Evolutionary conservation across 2,888 invertebrate genomes (phyloP).

Genomic region (Prosapia bicincta): DNA sequence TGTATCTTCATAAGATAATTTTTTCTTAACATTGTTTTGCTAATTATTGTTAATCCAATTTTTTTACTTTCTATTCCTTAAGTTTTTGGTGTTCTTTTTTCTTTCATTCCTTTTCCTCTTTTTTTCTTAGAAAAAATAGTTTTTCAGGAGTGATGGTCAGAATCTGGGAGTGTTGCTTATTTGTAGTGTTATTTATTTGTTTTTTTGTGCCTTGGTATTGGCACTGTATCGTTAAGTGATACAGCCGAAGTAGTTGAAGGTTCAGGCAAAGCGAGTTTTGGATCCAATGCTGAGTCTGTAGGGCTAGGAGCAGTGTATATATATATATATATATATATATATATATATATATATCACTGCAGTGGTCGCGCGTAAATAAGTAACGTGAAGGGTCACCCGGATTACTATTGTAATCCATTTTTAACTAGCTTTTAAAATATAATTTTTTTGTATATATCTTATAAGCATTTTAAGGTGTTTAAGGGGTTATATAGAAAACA

Average conservation of each 20-base stretch:
- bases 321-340: no score
- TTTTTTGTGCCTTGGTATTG: background rate
- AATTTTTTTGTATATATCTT: no score
- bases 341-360: no score
- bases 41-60: background rate
- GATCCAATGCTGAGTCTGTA: no score
- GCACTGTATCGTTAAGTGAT: background rate
- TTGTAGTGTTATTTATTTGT: background rate
- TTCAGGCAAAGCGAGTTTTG: background rate
- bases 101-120: background rate
- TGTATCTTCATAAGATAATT: background rate
- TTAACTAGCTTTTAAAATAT: no score
- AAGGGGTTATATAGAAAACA: no score
- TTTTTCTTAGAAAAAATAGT: background rate
- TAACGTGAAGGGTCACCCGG: no score
- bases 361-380: no score
- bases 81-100: background rate
- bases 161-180: background rate
- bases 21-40: background rate
- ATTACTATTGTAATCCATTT: no score
- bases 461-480: no score
- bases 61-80: no score
- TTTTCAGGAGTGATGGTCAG: background rate
- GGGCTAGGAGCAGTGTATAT: background rate
- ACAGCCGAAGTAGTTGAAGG: background rate